A percentile compares a stretch with the other conserved stretches of the same genome.
Evolutionary conservation across 1,140 invertebrate genomes (phyloP).

Genomic region (Brachionus plicatilis): DNA sequence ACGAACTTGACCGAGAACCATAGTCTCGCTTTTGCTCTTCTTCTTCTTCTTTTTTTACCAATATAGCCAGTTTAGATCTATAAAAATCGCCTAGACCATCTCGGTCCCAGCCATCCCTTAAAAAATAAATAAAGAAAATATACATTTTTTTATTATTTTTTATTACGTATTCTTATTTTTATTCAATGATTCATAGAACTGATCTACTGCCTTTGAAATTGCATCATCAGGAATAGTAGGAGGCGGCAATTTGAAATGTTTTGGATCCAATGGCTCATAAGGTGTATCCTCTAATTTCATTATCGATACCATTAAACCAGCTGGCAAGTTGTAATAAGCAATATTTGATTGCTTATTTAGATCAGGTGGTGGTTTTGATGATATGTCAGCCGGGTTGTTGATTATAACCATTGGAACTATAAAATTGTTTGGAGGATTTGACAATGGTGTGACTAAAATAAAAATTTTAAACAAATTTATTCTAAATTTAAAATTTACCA

Average conservation of each 20-base stretch:
- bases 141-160: background rate
- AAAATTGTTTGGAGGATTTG: slow-evolving; percentile 41
- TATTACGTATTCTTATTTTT: slow-evolving; percentile 78
- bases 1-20: slow-evolving; percentile 42
- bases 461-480: slow-evolving; percentile 42
- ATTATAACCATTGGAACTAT: background rate
- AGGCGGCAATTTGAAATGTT: slow-evolving; percentile 79
- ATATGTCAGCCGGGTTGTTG: slow-evolving; percentile 50
- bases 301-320: slow-evolving; percentile 85
- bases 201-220: slow-evolving; percentile 81
- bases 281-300: slow-evolving; percentile 86
- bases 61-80: slow-evolving; percentile 69
- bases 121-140: slow-evolving; percentile 46
- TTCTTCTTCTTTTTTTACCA: slow-evolving; percentile 75
- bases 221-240: slow-evolving; percentile 86
- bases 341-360: slow-evolving; percentile 53
- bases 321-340: slow-evolving; percentile 91
- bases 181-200: slow-evolving; percentile 79
- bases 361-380: slow-evolving; percentile 64
- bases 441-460: background rate
- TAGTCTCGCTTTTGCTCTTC: slow-evolving; percentile 61
- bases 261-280: slow-evolving; percentile 81
- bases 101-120: slow-evolving; percentile 93
- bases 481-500: background rate
- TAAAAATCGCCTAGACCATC: slow-evolving; percentile 93